Percentiles rank a stretch among this genome's conserved stretches.
phyloP scores from a whole-genome alignment of 2,888 invertebrate genomes.

The Pantelozetes paolii region DNA sequence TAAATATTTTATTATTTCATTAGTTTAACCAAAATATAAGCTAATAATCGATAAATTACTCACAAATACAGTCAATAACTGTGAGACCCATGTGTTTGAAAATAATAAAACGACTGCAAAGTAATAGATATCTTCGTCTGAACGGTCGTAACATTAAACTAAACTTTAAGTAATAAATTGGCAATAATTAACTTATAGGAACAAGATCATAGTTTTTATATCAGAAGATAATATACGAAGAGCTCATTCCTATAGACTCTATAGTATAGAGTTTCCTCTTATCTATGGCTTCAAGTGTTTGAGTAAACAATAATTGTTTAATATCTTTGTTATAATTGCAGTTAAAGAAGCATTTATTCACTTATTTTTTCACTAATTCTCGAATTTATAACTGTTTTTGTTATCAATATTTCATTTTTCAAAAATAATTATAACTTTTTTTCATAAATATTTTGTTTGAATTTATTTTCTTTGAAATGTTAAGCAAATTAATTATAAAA shows the following conservation, averaged over 20 bases:
- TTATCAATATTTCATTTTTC: too few species aligned
- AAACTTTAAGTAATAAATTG: not conserved
- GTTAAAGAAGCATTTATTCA: conserved; percentile 23
- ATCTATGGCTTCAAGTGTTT: conserved; percentile 21
- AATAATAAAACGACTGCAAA: conserved; percentile 4
- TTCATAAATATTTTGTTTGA: not conserved
- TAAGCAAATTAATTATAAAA: not conserved
- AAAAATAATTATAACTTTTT: too few species aligned
- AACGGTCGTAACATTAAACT: conserved; percentile 6
- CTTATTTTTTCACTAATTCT: not conserved
- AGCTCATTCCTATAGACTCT: conserved; percentile 8
- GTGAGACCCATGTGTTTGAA: not conserved
- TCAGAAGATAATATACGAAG: conserved; percentile 14
- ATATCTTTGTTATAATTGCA: conserved; percentile 29
- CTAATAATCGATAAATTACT: conserved; percentile 26
- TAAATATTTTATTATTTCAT: conserved; percentile 14
- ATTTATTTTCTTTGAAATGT: not conserved
- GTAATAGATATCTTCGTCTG: conserved; percentile 19
- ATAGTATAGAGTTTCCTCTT: too few species aligned
- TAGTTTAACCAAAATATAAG: not conserved
- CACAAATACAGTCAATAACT: not conserved
- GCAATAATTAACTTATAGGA: conserved; percentile 13
- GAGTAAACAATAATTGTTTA: conserved; percentile 31
- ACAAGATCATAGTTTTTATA: conserved; percentile 21
- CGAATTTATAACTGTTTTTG: not conserved